Evolutionary conservation across 2,888 invertebrate species (phyloP), one percentile per base, ranked within the genome.

Genomic region (Mythimna loreyi): DNA sequence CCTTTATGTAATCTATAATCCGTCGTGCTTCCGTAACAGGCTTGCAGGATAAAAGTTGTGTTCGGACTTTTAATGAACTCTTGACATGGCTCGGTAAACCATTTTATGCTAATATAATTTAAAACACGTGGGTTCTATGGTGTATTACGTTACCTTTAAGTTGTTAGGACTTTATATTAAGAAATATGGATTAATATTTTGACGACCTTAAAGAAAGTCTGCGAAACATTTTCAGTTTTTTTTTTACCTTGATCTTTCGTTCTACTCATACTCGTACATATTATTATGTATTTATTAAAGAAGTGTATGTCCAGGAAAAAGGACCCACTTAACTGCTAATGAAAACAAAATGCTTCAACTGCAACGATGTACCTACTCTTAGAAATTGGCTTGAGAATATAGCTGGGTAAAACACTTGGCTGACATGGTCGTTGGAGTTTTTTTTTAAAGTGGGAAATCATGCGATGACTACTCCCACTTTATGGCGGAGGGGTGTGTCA

Each of bases 31-130:
- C 56, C 65, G 56, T 55, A 53, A 68, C 67, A 33, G 66, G 58
- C 50, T 68, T 28, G 28, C 43, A 50, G 72, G 67, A 78, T 72
- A 78, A 79, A 81, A 81, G 69, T 83, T 78, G 63, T 72, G 70
- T 67, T 67, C 53, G n/a, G 73, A 80, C 66, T 80, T 85, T 74
- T 85, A 84, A 81, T 75, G 77, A 84, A 73, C 70, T 76, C 72
- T 76, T 68, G 40, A 74, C 64, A 75, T 71, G 57, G 30, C 56
- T 63, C 59, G 65, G 49, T 63, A 69, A 67, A 79, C 60, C 62
- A 61, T 64, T 70, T 73, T 66, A 72, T 49, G 52, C 45, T 64
- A 66, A 69, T 59, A 72, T n/a, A 56, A 50, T 72, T 62, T 50
- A 25, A 68, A 81, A 61, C 63, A 63, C 61, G 56, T 60, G 16